Percentiles rank a stretch among this genome's conserved stretches.
Evolutionary conservation across 2,888 invertebrate species (phyloP).

Genomic region (Folsomia candida): DNA sequence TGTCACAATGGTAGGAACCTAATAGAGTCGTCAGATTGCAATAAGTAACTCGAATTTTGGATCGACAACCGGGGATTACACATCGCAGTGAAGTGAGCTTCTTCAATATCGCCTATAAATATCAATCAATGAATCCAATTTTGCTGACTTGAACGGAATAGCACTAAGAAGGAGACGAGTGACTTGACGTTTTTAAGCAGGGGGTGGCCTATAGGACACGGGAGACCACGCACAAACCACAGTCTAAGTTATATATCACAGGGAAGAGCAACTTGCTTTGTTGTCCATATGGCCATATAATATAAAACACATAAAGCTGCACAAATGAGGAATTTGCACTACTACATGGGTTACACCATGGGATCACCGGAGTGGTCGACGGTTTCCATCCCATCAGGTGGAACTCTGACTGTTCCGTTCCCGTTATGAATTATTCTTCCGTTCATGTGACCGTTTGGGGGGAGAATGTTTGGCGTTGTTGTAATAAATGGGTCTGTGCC

Average conservation of each 20-base stretch:
- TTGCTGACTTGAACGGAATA: conserved; percentile 8
- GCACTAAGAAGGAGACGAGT: conserved; percentile 8
- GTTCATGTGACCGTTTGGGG: conserved; percentile 57
- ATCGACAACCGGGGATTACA: background rate
- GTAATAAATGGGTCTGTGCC: conserved; percentile 53
- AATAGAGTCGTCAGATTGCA: background rate
- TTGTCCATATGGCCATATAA: conserved; percentile 18
- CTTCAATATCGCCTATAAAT: background rate
- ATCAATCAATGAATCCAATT: background rate
- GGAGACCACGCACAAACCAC: conserved; percentile 19
- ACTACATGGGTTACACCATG: conserved; percentile 25
- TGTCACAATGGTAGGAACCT: background rate
- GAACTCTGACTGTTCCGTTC: conserved; percentile 60
- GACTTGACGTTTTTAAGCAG: conserved; percentile 7
- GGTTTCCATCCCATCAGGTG: conserved; percentile 58
- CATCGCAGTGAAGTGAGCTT: background rate
- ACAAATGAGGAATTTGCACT: background rate
- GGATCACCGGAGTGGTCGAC: conserved; percentile 38
- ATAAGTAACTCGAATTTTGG: background rate
- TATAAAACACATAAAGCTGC: conserved; percentile 9
- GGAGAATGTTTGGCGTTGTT: conserved; percentile 59
- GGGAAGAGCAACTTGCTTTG: conserved; percentile 23
- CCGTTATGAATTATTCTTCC: conserved; percentile 51
- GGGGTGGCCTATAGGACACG: background rate
- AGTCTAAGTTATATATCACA: conserved; percentile 24